Conservation (phyloP, 2,797 vertebrate species). For the Melanogrammus aeglefinus region DNA sequence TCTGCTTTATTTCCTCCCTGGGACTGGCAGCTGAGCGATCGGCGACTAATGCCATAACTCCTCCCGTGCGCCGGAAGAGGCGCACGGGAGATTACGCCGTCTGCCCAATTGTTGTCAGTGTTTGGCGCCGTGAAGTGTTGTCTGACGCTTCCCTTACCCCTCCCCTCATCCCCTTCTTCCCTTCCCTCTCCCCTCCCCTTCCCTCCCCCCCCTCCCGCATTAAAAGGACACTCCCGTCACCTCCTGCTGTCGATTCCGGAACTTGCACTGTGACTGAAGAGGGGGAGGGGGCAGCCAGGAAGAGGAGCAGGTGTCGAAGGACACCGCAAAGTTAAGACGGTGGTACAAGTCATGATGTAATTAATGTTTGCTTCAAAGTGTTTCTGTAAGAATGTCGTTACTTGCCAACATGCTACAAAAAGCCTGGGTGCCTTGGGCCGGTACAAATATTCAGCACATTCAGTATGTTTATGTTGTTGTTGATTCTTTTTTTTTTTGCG, state of each 20-base stretch:
- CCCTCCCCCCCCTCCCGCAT: background rate
- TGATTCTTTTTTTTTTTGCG: slow-evolving; percentile 8
- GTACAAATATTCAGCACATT: slow-evolving; percentile 71
- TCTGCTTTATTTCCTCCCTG: background rate
- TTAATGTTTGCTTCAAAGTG: slow-evolving; percentile 71
- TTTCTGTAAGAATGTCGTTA: slow-evolving; percentile 75
- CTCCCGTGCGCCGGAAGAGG: slow-evolving; percentile 27
- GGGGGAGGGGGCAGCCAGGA: slow-evolving; percentile 43
- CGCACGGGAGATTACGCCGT: slow-evolving; percentile 58
- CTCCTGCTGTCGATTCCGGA: slow-evolving; percentile 45
- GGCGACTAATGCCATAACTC: slow-evolving; percentile 60
- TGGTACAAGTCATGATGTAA: slow-evolving; percentile 60
- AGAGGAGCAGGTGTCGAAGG: slow-evolving; percentile 55
- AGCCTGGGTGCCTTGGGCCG: slow-evolving; percentile 87
- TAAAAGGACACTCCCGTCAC: background rate
- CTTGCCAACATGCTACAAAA: slow-evolving; percentile 79
- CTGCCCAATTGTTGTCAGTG: slow-evolving; percentile 60
- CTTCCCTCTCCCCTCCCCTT: background rate
- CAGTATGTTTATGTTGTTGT: slow-evolving; percentile 55
- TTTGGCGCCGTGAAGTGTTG: slow-evolving; percentile 62
- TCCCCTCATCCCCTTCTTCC: background rate
- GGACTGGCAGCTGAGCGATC: slow-evolving; percentile 65
- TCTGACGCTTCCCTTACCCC: slow-evolving; percentile 45
- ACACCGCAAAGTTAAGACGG: slow-evolving; percentile 63
- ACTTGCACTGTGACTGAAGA: slow-evolving; percentile 73